Evolutionary conservation across 2,797 vertebrate species (phyloP).

Genomic region (Cynodonichthys magdalenae): DNA sequence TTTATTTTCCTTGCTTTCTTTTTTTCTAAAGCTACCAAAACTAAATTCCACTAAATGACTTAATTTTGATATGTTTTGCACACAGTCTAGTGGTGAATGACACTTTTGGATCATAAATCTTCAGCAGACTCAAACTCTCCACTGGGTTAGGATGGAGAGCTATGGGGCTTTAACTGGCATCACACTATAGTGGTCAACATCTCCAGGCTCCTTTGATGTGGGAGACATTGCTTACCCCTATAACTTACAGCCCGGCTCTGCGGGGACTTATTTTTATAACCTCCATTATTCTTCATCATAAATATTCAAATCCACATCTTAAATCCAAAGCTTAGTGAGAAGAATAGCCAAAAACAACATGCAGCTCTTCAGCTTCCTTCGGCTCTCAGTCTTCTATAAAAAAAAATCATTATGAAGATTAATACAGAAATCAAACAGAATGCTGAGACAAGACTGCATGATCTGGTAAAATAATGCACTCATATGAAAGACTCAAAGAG

Average conservation of each 20-base stretch:
- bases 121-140: conserved; percentile 32
- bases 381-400: conserved; percentile 75
- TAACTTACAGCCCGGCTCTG: conserved; percentile 79
- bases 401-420: conserved; percentile 86
- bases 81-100: conserved; percentile 23
- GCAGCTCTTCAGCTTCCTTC: conserved; percentile 75
- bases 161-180: conserved; percentile 57
- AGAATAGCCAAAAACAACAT: conserved; percentile 91
- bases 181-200: conserved; percentile 71
- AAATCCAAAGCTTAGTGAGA: conserved; percentile 92
- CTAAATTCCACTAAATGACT: conserved; percentile 39
- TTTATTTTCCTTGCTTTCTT: conserved; percentile 34
- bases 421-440: conserved; percentile 77
- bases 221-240: conserved; percentile 76
- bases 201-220: conserved; percentile 75
- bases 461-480: conserved; percentile 71
- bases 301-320: conserved; percentile 98
- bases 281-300: conserved; percentile 98
- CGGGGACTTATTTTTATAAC: conserved; percentile 89
- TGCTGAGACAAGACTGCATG: conserved; percentile 65
- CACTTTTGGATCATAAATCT: conserved; percentile 43
- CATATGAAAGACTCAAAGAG: conserved; percentile 68
- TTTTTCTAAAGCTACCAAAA: conserved; percentile 37
- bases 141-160: conserved; percentile 43
- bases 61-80: conserved; percentile 14